phyloP scores from a whole-genome alignment of 2,113 vertebrate genomes.

The Tachysurus vachellii region DNA sequence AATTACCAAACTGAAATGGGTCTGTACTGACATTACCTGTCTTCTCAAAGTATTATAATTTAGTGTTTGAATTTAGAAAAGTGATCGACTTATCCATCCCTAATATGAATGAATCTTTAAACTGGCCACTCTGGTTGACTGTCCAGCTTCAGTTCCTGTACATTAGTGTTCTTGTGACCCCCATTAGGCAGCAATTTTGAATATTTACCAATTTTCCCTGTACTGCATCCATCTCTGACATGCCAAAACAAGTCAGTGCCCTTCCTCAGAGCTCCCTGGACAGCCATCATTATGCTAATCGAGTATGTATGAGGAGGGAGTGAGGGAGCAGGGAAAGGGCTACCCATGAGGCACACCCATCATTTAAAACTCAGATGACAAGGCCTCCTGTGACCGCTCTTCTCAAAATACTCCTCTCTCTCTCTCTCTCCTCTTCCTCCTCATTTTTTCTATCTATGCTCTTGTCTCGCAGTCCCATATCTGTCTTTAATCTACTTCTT shows the following conservation, averaged over 20 bases:
- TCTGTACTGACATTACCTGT: background rate
- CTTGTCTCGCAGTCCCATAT: background rate
- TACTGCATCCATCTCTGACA: constrained; percentile 35
- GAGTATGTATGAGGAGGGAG: constrained; percentile 35
- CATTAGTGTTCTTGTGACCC: background rate
- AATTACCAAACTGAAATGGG: background rate
- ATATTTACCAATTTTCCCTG: constrained; percentile 9
- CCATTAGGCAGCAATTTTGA: background rate
- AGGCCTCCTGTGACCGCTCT: constrained; percentile 7
- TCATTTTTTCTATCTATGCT: background rate
- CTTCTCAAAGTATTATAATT: background rate
- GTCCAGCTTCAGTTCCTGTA: background rate
- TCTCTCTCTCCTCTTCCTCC: background rate
- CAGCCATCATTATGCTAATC: constrained; percentile 46
- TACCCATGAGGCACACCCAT: constrained; percentile 41
- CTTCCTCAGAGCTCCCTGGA: constrained; percentile 28
- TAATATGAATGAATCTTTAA: background rate
- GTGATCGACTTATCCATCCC: background rate
- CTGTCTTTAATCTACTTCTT: background rate
- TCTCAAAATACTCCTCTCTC: background rate
- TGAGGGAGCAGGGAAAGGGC: constrained; percentile 2
- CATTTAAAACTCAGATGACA: constrained; percentile 48
- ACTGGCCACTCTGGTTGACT: background rate
- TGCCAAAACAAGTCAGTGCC: constrained; percentile 8
- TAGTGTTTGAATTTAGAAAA: no score